Percentiles rank a stretch among this genome's conserved stretches.
Conservation (phyloP, 2,888 invertebrate genomes). For the Tenthredo mesomela region DNA sequence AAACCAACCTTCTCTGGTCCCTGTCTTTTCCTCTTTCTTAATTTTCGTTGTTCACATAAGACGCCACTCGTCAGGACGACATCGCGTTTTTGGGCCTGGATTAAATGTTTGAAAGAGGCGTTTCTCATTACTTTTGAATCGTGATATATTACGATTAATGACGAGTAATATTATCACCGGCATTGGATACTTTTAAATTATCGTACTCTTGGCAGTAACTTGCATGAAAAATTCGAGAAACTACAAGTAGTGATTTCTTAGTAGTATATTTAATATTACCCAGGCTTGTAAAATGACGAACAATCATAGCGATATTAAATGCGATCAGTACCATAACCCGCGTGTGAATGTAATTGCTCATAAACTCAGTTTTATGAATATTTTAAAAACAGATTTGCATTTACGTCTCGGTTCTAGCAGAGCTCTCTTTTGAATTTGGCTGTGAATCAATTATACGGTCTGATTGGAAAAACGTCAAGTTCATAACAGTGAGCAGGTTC, state of each 20-base stretch:
- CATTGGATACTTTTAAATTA: background rate
- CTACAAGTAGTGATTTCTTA: background rate
- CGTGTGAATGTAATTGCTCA: slow-evolving; percentile 17
- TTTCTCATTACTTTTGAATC: background rate
- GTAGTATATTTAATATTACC: background rate
- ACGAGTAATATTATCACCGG: background rate
- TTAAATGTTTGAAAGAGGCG: background rate
- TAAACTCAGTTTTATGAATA: slow-evolving; percentile 29
- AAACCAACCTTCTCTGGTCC: slow-evolving; percentile 1
- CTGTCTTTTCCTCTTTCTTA: background rate
- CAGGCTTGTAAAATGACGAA: background rate
- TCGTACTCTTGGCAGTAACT: background rate
- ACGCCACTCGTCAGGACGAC: background rate
- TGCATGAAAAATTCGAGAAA: background rate
- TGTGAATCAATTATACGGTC: slow-evolving; percentile 24
- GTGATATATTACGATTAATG: background rate
- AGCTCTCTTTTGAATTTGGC: slow-evolving; percentile 9
- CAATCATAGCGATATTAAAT: background rate
- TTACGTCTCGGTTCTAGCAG: background rate
- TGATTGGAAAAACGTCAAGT: slow-evolving; percentile 36
- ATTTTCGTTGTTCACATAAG: slow-evolving; percentile 4
- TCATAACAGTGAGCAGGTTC: background rate
- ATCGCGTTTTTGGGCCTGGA: background rate
- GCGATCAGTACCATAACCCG: background rate
- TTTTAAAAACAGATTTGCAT: slow-evolving; percentile 14